Base-by-base conservation (phyloP, 1,140 invertebrate species). In the Drosophila aff. region DNA sequence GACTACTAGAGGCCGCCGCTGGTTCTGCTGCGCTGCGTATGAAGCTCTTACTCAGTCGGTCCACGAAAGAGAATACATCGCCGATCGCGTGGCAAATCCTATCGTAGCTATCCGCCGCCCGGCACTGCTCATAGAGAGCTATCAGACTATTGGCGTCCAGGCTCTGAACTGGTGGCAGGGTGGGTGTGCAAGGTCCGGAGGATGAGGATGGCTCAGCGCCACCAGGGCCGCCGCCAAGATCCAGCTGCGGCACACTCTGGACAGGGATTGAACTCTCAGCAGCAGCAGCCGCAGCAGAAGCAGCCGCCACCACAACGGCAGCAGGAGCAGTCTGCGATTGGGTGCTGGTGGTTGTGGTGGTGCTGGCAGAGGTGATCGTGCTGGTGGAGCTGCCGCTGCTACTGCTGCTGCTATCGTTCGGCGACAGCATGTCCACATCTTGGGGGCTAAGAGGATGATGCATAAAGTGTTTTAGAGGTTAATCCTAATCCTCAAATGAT, bases 41-140 rank as follows among this genome's bases (percentile, higher is more conserved):
- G 49, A 91, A 91, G 93, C 96, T 97, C 60, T 94, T 93, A 76
- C 95, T 94, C n/a, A 97, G 91, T 31, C 94, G 94, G 63, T 96
- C 95, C 50, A 96, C 94, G 60, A 94, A 95, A 55, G 95, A 96
- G 92, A 96, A 97, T n/a, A 96, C 95, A 80, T 95, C 94, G 23
- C 95, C 95, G 38, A 97, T 93, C 26, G 95, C 95, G 44, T 95
- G 94, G 67, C 96, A 95, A 18, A 97, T 92, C 46, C 94, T 93
- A 16, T 95, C 95, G 93, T 95, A 97, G 60, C 93, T 95, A 43
- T 94, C 93, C 49, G 94, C 93, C 46, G 94, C 89, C 91, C 95
- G 94, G 91, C 96, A 97, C 71, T 93, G 94, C 68, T 95, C 94
- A 64, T 97, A 95, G 47, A 97, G 94, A 50, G 95, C 93, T 62